A percentile compares a stretch with the other conserved stretches of the same genome.
Evolutionary conservation across 2,888 invertebrate genomes (phyloP).

Genomic region (Drosophila barbarae): DNA sequence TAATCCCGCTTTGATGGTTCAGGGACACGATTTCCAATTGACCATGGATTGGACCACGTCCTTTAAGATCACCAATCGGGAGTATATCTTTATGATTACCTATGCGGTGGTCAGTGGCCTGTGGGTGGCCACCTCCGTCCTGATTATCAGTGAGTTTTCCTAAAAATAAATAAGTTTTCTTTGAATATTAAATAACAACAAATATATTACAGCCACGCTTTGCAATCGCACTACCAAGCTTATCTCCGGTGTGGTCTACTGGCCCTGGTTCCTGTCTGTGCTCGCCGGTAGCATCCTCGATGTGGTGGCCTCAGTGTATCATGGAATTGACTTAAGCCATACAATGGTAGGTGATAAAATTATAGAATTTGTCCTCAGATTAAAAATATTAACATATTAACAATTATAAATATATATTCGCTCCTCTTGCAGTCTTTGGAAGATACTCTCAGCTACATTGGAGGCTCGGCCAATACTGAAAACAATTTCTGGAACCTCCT

Average conservation of each 20-base stretch:
- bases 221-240: conserved; percentile 70
- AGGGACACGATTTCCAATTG: conserved; percentile 16
- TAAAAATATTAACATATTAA: neutral
- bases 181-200: neutral
- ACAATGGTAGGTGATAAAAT: conserved; percentile 75
- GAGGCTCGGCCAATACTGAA: conserved; percentile 25
- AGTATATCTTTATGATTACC: conserved; percentile 69
- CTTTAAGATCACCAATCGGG: conserved; percentile 62
- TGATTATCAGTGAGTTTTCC: conserved; percentile 71
- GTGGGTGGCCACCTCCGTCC: conserved; percentile 72
- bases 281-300: conserved; percentile 78
- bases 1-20: conserved; percentile 38
- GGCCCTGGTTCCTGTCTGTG: conserved; percentile 79
- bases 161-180: neutral
- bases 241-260: conserved; percentile 67
- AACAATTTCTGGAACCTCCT: conserved; percentile 18
- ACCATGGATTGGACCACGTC: conserved; percentile 66
- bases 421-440: conserved; percentile 28
- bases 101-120: conserved; percentile 73
- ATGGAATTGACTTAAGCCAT: conserved; percentile 77
- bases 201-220: conserved; percentile 58
- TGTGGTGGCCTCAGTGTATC: conserved; percentile 79
- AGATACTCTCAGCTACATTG: conserved; percentile 49
- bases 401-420: neutral
- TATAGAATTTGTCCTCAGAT: neutral